These are phyloP conservation scores for Octodon degus DNA, from an alignment of 2,113 vertebrate genomes.

Conservation along the genomic window DNA sequence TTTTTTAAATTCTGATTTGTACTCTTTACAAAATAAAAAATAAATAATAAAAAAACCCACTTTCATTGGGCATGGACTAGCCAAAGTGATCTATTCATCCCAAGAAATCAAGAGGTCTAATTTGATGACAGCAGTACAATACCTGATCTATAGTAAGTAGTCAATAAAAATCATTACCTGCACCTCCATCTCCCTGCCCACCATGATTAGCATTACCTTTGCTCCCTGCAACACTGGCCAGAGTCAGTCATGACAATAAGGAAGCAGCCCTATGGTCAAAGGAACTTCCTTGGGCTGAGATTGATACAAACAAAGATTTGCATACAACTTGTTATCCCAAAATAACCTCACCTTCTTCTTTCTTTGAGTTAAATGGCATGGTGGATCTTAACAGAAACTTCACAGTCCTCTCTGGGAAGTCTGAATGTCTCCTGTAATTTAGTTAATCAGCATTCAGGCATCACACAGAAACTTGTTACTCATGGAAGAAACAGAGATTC, in stretches of 20 bases:
- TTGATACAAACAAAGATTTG: fast-evolving
- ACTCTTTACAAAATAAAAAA: too few species aligned
- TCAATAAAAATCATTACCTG: background rate
- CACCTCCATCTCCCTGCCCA: fast-evolving
- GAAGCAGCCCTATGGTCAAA: conserved; percentile 26
- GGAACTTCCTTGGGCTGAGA: background rate
- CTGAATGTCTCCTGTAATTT: conserved; percentile 82
- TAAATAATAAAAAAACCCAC: background rate
- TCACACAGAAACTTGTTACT: conserved; percentile 79
- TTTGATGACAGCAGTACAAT: background rate
- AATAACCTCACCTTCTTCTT: conserved; percentile 72
- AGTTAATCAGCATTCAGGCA: conserved; percentile 85
- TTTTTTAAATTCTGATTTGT: too few species aligned
- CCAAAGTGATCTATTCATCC: background rate
- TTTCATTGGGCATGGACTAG: background rate
- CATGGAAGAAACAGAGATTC: conserved; percentile 81
- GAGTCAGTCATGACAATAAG: background rate
- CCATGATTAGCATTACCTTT: background rate
- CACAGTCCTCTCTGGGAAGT: conserved; percentile 82
- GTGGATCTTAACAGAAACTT: conserved; percentile 77
- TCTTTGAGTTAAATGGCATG: conserved; percentile 73
- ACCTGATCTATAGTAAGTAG: background rate
- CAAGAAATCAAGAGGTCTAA: background rate
- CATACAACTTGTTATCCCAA: conserved; percentile 70
- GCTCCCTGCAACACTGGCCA: background rate